Conservation (phyloP, 1,140 invertebrate species). For the Bombus terrestris region DNA sequence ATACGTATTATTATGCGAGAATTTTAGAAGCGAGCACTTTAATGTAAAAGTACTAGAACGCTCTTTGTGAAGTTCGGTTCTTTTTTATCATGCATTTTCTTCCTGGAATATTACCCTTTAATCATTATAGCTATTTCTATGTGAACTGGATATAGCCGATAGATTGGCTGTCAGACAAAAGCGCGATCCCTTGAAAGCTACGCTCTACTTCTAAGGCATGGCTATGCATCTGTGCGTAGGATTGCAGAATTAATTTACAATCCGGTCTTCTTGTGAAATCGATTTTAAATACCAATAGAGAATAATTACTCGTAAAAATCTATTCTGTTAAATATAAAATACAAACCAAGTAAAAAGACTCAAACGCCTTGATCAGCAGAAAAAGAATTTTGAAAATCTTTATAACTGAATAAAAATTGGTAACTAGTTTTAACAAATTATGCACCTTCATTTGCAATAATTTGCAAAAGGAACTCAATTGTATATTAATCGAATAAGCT, state of each 20-base stretch:
- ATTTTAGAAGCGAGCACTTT: not conserved
- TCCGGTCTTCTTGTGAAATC: not conserved
- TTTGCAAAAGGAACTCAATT: too few species aligned
- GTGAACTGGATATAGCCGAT: not conserved
- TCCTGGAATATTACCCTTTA: not conserved
- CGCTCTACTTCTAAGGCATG: not conserved
- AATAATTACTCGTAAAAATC: not conserved
- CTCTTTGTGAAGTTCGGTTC: not conserved
- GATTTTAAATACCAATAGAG: not conserved
- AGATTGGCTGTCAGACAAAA: not conserved
- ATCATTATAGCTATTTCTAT: not conserved
- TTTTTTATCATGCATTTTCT: not conserved
- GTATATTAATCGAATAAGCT: too few species aligned
- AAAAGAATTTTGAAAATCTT: not conserved
- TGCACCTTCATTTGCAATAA: too few species aligned
- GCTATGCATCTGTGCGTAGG: not conserved
- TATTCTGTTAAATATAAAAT: not conserved
- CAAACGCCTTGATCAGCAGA: not conserved
- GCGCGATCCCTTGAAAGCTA: too few species aligned
- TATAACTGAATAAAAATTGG: too few species aligned
- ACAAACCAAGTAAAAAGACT: not conserved
- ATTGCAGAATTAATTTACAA: not conserved
- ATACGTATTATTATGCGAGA: not conserved
- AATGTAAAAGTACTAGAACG: not conserved
- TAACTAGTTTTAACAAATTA: too few species aligned